phyloP scores from a whole-genome alignment of 2,113 vertebrate species.

The Athene cunicularia region DNA sequence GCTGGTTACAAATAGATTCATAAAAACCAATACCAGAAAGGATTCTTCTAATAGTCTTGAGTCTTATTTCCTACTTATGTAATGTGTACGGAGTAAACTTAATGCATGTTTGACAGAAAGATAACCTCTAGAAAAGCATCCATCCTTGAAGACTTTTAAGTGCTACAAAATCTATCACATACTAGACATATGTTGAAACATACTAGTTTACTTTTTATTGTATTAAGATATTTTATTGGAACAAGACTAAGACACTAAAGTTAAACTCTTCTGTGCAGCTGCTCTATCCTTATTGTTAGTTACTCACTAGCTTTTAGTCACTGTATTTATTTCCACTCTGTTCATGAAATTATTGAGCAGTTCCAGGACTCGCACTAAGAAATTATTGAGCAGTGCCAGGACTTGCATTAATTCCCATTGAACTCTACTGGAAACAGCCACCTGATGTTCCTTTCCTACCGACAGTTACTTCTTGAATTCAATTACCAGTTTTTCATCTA shows the following conservation, averaged over 20 bases:
- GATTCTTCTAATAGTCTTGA: neutral
- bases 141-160: neutral
- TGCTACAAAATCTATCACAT: neutral
- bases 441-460: neutral
- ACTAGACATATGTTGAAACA: neutral
- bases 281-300: neutral
- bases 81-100: neutral
- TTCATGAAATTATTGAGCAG: neutral
- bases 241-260: neutral
- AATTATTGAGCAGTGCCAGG: neutral
- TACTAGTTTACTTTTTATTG: neutral
- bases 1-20: neutral
- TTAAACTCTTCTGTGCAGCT: neutral
- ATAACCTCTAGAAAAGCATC: neutral
- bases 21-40: neutral
- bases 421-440: neutral
- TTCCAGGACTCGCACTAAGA: neutral
- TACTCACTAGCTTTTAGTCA: neutral
- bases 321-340: neutral
- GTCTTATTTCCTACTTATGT: neutral
- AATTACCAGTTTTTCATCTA: neutral
- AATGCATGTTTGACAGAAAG: neutral
- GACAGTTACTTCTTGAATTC: neutral
- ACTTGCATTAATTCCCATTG: fast-evolving
- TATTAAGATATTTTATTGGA: neutral